A percentile compares a stretch with the other conserved stretches of the same genome.
These are phyloP conservation scores for Pteria penguin DNA, from an alignment of 2,888 invertebrate genomes.

Conservation along the genomic window DNA sequence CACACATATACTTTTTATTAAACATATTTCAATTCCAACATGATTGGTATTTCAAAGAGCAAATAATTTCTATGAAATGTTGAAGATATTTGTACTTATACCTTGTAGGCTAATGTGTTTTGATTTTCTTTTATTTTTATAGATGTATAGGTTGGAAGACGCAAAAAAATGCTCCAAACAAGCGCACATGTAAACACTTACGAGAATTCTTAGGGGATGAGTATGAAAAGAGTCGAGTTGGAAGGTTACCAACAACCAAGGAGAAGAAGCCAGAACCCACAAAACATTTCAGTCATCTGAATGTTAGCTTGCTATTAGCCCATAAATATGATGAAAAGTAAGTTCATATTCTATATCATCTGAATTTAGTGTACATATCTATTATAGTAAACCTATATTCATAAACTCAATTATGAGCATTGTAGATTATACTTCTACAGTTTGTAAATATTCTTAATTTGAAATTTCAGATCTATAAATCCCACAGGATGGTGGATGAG, in stretches of 20 bases:
- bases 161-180: constrained; percentile 58
- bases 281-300: constrained; percentile 53
- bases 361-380: too few species aligned
- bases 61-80: too few species aligned
- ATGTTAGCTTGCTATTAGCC: constrained; percentile 69
- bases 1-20: neutral
- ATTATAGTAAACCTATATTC: too few species aligned
- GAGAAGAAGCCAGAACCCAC: constrained; percentile 53
- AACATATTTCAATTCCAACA: too few species aligned
- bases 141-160: constrained; percentile 66
- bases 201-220: constrained; percentile 72
- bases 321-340: constrained; percentile 70
- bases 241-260: constrained; percentile 50
- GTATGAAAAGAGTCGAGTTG: constrained; percentile 66
- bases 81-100: neutral
- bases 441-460: too few species aligned
- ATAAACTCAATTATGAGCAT: too few species aligned
- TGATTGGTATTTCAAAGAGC: too few species aligned
- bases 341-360: neutral
- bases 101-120: too few species aligned
- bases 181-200: constrained; percentile 74
- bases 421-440: too few species aligned
- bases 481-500: constrained; percentile 78
- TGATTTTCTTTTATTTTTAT: constrained; percentile 22
- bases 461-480: constrained; percentile 44